A percentile compares a stretch with the other conserved stretches of the same genome.
Conservation (phyloP, 30 jellyfish, hydroid and myxozoan species). For the Clytia hemisphaerica region DNA sequence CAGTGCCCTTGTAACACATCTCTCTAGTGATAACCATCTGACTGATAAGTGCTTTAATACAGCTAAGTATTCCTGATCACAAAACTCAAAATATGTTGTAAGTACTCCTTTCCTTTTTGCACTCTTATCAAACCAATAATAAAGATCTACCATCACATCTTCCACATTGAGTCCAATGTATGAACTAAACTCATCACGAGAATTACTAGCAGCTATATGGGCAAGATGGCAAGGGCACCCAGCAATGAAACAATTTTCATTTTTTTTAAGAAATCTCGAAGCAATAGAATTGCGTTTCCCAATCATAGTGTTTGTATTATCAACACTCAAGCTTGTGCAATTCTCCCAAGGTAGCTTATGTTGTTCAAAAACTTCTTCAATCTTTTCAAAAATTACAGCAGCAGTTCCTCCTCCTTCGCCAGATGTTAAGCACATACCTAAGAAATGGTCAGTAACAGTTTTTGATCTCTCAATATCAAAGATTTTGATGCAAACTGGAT, state of each 20-base stretch:
- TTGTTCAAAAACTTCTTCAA: slow-evolving; percentile 8
- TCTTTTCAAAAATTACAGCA: slow-evolving; percentile 19
- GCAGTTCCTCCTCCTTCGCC: slow-evolving; percentile 45
- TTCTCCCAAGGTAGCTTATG: slow-evolving; percentile 29
- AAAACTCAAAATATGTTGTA: slow-evolving; percentile 33
- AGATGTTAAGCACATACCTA: slow-evolving; percentile 45
- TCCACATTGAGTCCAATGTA: slow-evolving; percentile 18
- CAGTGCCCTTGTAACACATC: slow-evolving; percentile 22
- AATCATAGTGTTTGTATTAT: slow-evolving; percentile 50
- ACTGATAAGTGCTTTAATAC: slow-evolving; percentile 27
- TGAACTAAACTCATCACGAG: slow-evolving; percentile 27
- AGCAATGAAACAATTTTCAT: slow-evolving; percentile 29
- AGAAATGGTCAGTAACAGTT: slow-evolving; percentile 33
- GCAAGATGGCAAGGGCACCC: slow-evolving; percentile 76
- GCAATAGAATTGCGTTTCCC: slow-evolving; percentile 45
- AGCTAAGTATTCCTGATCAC: slow-evolving; percentile 36
- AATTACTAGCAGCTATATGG: slow-evolving; percentile 49
- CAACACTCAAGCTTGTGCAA: slow-evolving; percentile 39
- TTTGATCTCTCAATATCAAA: slow-evolving; percentile 46
- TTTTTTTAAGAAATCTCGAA: slow-evolving; percentile 24
- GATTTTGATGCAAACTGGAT: slow-evolving; percentile 43
- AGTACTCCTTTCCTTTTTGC: slow-evolving; percentile 35
- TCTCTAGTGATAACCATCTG: slow-evolving; percentile 49
- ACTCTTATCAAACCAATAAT: slow-evolving; percentile 42
- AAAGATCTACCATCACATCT: slow-evolving; percentile 26